Evolutionary conservation across 2,113 vertebrate genomes (phyloP), one percentile per base, ranked within the genome.

Genomic region (Erythrocercus mccallii): DNA sequence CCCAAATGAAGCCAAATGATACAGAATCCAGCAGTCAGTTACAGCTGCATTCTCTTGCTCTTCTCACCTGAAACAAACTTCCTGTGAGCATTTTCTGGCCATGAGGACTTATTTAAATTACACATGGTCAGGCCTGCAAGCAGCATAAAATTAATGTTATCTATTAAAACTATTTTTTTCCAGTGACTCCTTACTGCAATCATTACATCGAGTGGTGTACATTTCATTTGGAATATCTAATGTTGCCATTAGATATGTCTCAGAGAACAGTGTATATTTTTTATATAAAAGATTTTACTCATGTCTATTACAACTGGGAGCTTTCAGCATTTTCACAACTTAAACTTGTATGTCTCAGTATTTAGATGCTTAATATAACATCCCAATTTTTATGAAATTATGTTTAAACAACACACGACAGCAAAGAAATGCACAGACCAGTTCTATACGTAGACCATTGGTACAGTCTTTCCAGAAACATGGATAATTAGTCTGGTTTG

Each of bases 391-490:
- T 40, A 88, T 44, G 18, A 91, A 70, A n/a, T 62, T 47, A 50
- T 1, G 19, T 50, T 66, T 71, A 62, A 76, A 57, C 28, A 73
- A 68, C 6, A 20, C 4, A 40, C 0, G 0, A 66, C 19, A 73
- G 71, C 8, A 70, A 76, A 74, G 7, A 53, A 84, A 87, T 2
- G 3, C 30, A 44, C 4, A 82, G 45, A 22, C 28, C 19, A 57
- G 40, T 19, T 85, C 54, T 65, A 0, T 6, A 50, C 1, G 18
- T 12, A 81, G 28, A 85, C 18, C 19, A 45, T 1, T 21, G 11
- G 10, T 33, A 65, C 11, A 35, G 38, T 58, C 76, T 31, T 81
- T 64, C 48, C 70, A 81, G 51, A 86, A 77, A 62, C 12, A 56
- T 0, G 1, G 42, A 33, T 51, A 76, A 68, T 21, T 48, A 17